Base-by-base conservation (phyloP, 2,797 vertebrate species). In the Amniataba percoides region DNA sequence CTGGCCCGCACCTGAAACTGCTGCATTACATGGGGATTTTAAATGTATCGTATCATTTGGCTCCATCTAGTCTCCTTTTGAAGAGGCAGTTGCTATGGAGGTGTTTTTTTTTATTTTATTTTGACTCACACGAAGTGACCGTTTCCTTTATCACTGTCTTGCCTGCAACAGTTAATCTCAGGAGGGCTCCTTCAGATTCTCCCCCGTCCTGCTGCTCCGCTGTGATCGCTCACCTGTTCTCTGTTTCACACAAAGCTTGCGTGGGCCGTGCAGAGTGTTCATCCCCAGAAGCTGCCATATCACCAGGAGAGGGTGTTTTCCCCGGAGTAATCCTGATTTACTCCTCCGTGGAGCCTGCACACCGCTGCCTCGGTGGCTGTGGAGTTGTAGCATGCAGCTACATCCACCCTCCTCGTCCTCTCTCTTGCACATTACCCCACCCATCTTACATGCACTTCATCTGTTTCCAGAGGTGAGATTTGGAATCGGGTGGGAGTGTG, bases 401-500 rank as follows among this genome's bases (percentile, higher is more conserved):
- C 59, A 82, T 81, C 80, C 78, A 80, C 68, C 76, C 52, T 57
- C 57, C 80, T 78, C 80, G 78, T 56, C 75, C 65, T 61, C 25
- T 81, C 66, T 71, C 75, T 71, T n/a, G n/a, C 77, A 74, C 77
- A 78, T 65, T 74, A 86, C 92, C 85, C 87, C 88, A 81, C 89
- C 91, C 90, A 74, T 88, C 52, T 79, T 83, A 88, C 85, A 86
- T 71, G 75, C 78, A 87, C 72, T 74, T 92, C 83, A 80, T 88
- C 87, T 87, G 85, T 91, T 93, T 93, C 87, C 86, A 88, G 89
- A 89, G 90, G 88, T 92, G 86, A 85, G 88, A 86, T 89, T 90
- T 83, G 74, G 88, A 89, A 82, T 79, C 34, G 69, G 70, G 88
- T 92, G 88, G 93, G 91, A 92, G 93, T 93, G 94, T 95, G 90